Evolutionary conservation across 2,888 invertebrate species (phyloP).

Genomic region (Amorpha juglandis): DNA sequence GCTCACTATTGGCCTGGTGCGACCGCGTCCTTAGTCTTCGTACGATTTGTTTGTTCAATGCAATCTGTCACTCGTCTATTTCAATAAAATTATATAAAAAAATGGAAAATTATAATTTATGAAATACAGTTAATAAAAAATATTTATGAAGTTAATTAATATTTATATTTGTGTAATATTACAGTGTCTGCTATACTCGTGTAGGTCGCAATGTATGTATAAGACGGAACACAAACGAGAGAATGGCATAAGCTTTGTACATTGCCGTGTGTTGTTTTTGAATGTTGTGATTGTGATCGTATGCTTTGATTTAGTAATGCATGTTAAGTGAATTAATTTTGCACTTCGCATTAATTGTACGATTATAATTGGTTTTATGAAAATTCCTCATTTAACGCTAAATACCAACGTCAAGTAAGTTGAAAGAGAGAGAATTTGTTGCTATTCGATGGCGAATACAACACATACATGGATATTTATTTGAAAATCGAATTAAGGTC

Average conservation of each 20-base stretch:
- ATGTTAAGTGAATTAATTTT: slow-evolving; percentile 39
- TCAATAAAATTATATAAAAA: slow-evolving; percentile 18
- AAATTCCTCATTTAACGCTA: not conserved
- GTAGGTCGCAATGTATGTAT: slow-evolving; percentile 44
- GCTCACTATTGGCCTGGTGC: not conserved
- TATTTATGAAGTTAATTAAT: slow-evolving; percentile 41
- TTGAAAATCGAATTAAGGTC: too few relatives aligned
- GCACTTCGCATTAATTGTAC: slow-evolving; percentile 35
- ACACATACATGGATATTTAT: too few relatives aligned
- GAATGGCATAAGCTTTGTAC: slow-evolving; percentile 48
- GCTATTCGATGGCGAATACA: too few relatives aligned
- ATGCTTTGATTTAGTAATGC: slow-evolving; percentile 49
- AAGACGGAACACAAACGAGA: not conserved
- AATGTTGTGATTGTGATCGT: slow-evolving; percentile 57
- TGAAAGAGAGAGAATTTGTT: too few relatives aligned
- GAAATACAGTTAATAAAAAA: slow-evolving; percentile 40
- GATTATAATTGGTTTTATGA: not conserved
- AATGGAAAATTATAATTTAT: slow-evolving; percentile 33
- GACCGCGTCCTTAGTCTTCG: not conserved
- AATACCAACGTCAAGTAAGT: not conserved
- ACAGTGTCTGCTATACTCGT: slow-evolving; percentile 47
- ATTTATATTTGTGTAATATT: slow-evolving; percentile 43
- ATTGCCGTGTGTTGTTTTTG: slow-evolving; percentile 51
- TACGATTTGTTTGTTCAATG: slow-evolving; percentile 13
- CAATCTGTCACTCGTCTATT: slow-evolving; percentile 4